Percentiles rank a stretch among this genome's conserved stretches.
phyloP scores from a whole-genome alignment of 2,113 vertebrate genomes.

The Polypterus bichir region DNA sequence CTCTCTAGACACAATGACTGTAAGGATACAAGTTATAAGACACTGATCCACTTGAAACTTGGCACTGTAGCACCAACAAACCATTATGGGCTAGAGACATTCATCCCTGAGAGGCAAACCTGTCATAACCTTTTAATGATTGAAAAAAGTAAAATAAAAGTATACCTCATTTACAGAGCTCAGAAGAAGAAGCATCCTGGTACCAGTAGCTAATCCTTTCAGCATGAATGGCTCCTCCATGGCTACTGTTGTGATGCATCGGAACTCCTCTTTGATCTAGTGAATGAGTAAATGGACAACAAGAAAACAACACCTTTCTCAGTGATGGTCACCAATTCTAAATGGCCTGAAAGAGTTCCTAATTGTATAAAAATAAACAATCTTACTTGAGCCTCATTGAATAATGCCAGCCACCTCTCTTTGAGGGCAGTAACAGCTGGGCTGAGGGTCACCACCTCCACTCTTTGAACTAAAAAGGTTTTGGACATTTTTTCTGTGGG shows the following conservation, averaged over 20 bases:
- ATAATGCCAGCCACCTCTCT: constrained; percentile 22
- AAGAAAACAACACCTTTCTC: constrained; percentile 2
- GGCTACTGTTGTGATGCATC: constrained; percentile 17
- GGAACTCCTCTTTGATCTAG: constrained; percentile 19
- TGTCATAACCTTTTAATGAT: too few relatives aligned
- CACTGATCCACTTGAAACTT: too few relatives aligned
- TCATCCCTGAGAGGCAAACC: too few relatives aligned
- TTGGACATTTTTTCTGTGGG: constrained; percentile 22
- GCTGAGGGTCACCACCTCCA: constrained; percentile 10
- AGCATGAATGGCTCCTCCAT: constrained; percentile 19
- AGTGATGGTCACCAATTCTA: constrained; percentile 1
- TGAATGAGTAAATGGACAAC: constrained; percentile 11
- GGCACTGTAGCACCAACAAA: too few relatives aligned
- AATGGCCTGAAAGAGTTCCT: not conserved
- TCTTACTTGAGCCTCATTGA: constrained; percentile 18
- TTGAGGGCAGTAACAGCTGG: constrained; percentile 18
- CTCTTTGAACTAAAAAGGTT: constrained; percentile 18
- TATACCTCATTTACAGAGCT: too few relatives aligned
- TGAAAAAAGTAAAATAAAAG: too few relatives aligned
- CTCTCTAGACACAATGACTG: too few relatives aligned
- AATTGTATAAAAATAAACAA: not conserved
- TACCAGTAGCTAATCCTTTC: constrained; percentile 13
- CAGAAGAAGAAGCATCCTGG: constrained; percentile 6
- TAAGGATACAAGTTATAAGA: too few relatives aligned
- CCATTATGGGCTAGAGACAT: too few relatives aligned